These are phyloP conservation scores for Oryctes rhinoceros DNA, from an alignment of 1,140 invertebrate species.

Conservation along the genomic window DNA sequence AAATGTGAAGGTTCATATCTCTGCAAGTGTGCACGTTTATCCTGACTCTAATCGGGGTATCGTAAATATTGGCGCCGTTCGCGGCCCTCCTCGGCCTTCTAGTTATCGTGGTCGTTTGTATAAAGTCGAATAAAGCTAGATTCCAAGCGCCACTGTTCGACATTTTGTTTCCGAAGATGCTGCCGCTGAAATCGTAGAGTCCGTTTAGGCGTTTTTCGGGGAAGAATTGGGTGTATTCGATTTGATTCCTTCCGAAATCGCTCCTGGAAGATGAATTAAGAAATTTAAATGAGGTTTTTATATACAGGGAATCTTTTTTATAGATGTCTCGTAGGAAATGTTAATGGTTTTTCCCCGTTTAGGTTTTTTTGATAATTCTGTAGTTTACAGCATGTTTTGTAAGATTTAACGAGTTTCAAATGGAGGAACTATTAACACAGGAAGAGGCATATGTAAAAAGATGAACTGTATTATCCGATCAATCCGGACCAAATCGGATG, in stretches of 20 bases:
- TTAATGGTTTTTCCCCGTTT: no score
- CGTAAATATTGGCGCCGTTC: slow-evolving; percentile 57
- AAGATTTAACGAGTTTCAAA: no score
- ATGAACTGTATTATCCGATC: no score
- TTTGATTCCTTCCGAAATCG: slow-evolving; percentile 68
- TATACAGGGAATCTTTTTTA: not conserved
- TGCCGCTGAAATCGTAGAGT: slow-evolving; percentile 72
- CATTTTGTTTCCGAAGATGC: slow-evolving; percentile 68
- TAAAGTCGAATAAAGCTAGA: slow-evolving; percentile 75
- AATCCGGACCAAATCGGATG: no score
- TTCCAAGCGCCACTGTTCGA: slow-evolving; percentile 76
- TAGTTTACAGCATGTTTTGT: no score
- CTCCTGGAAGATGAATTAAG: slow-evolving; percentile 65
- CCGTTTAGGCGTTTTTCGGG: slow-evolving; percentile 79
- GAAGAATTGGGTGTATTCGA: slow-evolving; percentile 81
- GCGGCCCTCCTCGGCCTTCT: slow-evolving; percentile 62
- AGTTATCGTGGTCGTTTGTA: slow-evolving; percentile 78
- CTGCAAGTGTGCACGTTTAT: slow-evolving; percentile 77
- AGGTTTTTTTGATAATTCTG: no score
- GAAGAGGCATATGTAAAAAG: no score
- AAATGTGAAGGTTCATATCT: slow-evolving; percentile 79
- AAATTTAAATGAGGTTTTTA: not conserved
- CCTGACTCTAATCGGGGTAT: slow-evolving; percentile 68
- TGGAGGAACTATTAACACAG: no score
- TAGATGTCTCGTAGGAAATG: no score